Conservation (phyloP, 2,113 vertebrate species). For the Acrocephalus arundinaceus region DNA sequence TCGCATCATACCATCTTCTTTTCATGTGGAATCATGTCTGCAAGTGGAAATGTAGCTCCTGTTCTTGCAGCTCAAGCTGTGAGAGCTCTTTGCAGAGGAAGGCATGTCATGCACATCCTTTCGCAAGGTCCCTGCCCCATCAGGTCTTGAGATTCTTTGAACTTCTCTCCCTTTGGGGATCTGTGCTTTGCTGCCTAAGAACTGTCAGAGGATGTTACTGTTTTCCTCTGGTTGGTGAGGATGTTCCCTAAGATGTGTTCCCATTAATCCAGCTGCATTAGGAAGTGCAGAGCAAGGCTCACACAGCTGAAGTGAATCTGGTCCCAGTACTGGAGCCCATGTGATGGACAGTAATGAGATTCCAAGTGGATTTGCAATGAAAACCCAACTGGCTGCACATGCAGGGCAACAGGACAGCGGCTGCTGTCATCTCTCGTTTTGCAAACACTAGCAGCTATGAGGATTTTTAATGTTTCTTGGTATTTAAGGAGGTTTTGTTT, state of each 20-base stretch:
- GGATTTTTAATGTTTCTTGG: neutral
- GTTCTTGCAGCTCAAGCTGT: slow-evolving; percentile 15
- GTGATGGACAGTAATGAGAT: slow-evolving; percentile 33
- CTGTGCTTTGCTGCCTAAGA: slow-evolving; percentile 20
- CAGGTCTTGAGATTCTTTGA: slow-evolving; percentile 14
- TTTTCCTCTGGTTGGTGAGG: slow-evolving; percentile 1
- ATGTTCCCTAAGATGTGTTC: slow-evolving; percentile 15
- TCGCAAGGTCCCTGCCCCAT: neutral
- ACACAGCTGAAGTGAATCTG: neutral
- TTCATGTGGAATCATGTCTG: slow-evolving; percentile 12
- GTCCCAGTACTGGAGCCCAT: neutral
- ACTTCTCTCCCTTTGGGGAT: slow-evolving; percentile 15
- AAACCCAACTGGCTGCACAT: neutral
- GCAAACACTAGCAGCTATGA: neutral
- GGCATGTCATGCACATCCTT: neutral
- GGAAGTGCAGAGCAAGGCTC: neutral
- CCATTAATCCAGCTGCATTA: neutral
- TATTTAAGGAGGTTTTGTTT: neutral
- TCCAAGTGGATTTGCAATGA: neutral
- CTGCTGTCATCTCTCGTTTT: neutral
- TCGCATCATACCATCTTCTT: slow-evolving; percentile 7
- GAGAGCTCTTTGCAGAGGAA: slow-evolving; percentile 19
- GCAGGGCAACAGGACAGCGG: neutral
- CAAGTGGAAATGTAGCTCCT: neutral
- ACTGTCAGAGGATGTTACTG: slow-evolving; percentile 18